Evolutionary conservation across 2,888 invertebrate genomes (phyloP).

Genomic region (Chalcis sispes): DNA sequence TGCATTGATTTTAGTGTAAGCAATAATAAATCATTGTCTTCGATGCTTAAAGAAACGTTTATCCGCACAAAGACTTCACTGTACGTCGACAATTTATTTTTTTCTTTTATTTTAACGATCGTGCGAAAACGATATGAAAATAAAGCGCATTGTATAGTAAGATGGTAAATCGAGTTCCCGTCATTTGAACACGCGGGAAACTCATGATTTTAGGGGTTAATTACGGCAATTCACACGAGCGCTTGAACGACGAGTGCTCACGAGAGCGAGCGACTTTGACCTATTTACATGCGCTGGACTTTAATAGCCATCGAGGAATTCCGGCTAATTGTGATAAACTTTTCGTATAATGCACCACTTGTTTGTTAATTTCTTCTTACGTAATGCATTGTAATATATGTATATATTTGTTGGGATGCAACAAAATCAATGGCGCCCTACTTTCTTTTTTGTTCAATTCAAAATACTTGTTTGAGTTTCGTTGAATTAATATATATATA

Average conservation of each 20-base stretch:
- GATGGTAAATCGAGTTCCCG: slow-evolving; percentile 10
- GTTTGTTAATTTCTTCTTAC: no score
- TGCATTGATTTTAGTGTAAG: no score
- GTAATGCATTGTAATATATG: no score
- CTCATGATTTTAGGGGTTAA: slow-evolving; percentile 21
- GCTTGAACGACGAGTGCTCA: neutral
- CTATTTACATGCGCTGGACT: slow-evolving; percentile 21
- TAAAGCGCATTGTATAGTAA: neutral
- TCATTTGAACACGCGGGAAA: neutral
- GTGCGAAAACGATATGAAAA: slow-evolving; percentile 5
- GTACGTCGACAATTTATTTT: neutral
- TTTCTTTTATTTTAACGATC: neutral
- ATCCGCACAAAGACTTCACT: neutral
- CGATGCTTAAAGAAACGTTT: neutral
- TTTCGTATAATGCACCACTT: neutral
- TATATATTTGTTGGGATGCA: no score
- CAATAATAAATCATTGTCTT: no score
- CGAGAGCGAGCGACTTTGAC: slow-evolving; percentile 19
- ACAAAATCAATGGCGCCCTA: no score
- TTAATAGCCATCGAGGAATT: slow-evolving; percentile 15
- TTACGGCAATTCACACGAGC: slow-evolving; percentile 14
- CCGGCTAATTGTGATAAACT: slow-evolving; percentile 18
- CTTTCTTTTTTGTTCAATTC: no score
- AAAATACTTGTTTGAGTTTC: no score
- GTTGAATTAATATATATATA: no score